These are phyloP conservation scores for Mimachlamys varia DNA, from an alignment of 2,888 invertebrate genomes.

Conservation along the genomic window DNA sequence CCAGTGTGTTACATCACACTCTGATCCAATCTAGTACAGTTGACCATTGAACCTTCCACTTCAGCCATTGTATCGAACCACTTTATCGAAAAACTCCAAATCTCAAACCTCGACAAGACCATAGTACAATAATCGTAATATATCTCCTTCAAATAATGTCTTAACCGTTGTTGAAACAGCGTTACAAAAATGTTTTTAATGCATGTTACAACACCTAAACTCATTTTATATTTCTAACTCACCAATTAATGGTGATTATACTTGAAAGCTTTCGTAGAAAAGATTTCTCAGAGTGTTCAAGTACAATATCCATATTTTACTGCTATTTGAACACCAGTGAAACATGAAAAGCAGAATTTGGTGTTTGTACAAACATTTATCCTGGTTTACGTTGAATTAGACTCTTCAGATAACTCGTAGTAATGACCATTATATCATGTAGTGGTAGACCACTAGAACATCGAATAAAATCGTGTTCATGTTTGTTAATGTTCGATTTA, in stretches of 20 bases:
- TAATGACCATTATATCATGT: background rate
- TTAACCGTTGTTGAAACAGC: background rate
- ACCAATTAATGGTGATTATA: background rate
- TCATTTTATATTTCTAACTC: background rate
- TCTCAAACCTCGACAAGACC: background rate
- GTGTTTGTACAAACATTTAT: slow-evolving; percentile 8
- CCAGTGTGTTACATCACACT: background rate
- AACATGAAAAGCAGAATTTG: slow-evolving; percentile 3
- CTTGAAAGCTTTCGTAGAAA: background rate
- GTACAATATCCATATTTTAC: background rate
- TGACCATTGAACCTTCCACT: slow-evolving; percentile 14
- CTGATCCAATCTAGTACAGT: background rate
- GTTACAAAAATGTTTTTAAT: background rate
- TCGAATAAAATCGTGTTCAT: background rate
- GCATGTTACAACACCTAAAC: background rate
- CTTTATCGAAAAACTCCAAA: background rate
- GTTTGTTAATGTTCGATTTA: background rate
- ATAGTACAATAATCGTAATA: background rate
- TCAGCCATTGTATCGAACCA: background rate
- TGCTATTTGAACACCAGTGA: background rate
- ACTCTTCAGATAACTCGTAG: background rate
- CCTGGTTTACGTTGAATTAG: background rate
- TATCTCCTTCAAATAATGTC: background rate
- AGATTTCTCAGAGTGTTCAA: background rate
- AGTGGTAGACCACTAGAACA: background rate